These are phyloP conservation scores for Dasysyrphus albostriatus DNA, from an alignment of 2,888 invertebrate genomes.

Conservation along the genomic window DNA sequence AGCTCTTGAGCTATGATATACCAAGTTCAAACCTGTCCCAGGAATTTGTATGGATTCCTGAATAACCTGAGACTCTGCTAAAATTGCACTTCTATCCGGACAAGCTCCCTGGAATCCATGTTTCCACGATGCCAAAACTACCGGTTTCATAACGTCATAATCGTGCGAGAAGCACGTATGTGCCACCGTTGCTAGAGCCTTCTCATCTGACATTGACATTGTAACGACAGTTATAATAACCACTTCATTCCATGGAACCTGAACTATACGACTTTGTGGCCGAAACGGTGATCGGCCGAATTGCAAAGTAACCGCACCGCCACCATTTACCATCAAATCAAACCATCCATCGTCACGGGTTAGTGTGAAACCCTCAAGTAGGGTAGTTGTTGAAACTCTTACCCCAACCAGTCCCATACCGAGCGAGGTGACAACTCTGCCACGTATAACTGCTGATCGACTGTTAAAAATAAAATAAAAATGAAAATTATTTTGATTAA, in stretches of 20 bases:
- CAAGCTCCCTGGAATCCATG: slow-evolving; percentile 98
- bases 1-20: slow-evolving; percentile 97
- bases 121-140: slow-evolving; percentile 96
- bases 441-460: slow-evolving; percentile 98
- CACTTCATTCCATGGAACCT: slow-evolving; percentile 99
- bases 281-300: slow-evolving; percentile 97
- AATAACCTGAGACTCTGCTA: slow-evolving; percentile 96
- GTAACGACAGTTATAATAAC: slow-evolving; percentile 95
- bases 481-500: slow-evolving; percentile 43
- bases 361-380: slow-evolving; percentile 97
- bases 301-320: slow-evolving; percentile 97
- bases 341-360: slow-evolving; percentile 98
- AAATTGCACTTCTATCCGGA: slow-evolving; percentile 94
- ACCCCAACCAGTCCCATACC: slow-evolving; percentile 98
- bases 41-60: slow-evolving; percentile 98
- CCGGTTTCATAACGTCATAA: slow-evolving; percentile 96
- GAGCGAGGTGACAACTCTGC: slow-evolving; percentile 95
- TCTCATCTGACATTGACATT: slow-evolving; percentile 93
- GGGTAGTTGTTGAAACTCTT: slow-evolving; percentile 95
- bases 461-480: slow-evolving; percentile 85
- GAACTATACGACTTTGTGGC: slow-evolving; percentile 93
- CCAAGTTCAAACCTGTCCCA: slow-evolving; percentile 96
- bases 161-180: slow-evolving; percentile 95
- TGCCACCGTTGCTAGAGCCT: slow-evolving; percentile 87
- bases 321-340: slow-evolving; percentile 99